phyloP scores from a whole-genome alignment of 2,113 vertebrate genomes.

The Vulpes vulpes region DNA sequence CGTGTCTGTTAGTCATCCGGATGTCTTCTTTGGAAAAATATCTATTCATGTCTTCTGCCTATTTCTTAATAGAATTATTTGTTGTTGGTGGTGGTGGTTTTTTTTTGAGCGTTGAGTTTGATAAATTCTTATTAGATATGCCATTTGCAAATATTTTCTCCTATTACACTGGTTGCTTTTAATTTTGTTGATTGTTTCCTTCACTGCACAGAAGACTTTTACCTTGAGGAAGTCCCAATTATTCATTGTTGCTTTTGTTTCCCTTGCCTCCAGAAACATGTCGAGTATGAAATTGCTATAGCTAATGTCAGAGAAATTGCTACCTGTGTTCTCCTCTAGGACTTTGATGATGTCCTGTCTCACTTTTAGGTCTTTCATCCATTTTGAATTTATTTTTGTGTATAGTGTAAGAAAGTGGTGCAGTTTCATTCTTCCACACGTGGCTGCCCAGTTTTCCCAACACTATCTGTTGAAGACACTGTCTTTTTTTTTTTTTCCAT shows the following conservation, averaged over 20 bases:
- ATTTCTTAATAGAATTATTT: neutral
- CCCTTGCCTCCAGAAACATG: neutral
- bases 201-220: neutral
- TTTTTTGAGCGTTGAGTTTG: neutral
- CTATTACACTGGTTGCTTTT: neutral
- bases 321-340: neutral
- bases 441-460: neutral
- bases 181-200: neutral
- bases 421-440: neutral
- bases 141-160: neutral
- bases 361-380: neutral
- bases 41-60: neutral
- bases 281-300: neutral
- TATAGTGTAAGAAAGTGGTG: neutral
- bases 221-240: neutral
- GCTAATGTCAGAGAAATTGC: neutral
- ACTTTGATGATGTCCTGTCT: neutral
- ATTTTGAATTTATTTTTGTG: neutral
- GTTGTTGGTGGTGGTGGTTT: too few species aligned
- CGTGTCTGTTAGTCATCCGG: neutral
- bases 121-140: neutral
- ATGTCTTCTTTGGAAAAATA: neutral
- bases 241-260: neutral
- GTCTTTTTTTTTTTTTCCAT: neutral
- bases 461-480: neutral